Base-by-base conservation (phyloP, 2,113 vertebrate genomes). In the Psilopsiagon aymara region DNA sequence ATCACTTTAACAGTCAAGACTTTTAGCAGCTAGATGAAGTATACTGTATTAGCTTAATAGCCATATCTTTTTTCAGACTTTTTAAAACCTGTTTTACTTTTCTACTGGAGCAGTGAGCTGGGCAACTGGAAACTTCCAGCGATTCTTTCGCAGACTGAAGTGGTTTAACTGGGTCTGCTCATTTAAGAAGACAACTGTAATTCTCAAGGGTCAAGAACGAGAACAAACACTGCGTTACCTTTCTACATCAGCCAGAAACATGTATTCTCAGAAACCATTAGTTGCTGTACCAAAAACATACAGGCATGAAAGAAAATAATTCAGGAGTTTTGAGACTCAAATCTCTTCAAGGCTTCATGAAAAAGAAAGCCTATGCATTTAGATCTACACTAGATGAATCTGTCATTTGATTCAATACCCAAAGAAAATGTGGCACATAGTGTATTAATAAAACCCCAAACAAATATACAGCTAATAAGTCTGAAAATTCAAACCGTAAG, bases 401-500 rank as follows among this genome's bases (percentile, higher is more conserved):
- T 64, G 83, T 64, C 73, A 59, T 79, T 92, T 69, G 57, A 84
- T 76, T 88, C 94, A 89, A 89, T 59, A 95, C 46, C 92, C 53
- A 90, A 91, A 90, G 80, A 94, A 95, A 97, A 91, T 39, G 88
- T 62, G 49, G 69, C 27, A 31, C 90, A 5, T 10, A 88, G 69
- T 74, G 88, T 57, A 86, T 83, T 92, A 92, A 93, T 88, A 95
- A 88, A 97, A 96, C 69, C 2, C 66, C 86, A 93, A 95, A 96
- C 80, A 94, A 95, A 95, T 59, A 60, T 63, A 97, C 88, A 94
- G 93, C 55, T 93, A 95, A 68, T 94, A 97, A 91, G 74, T 86
- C 88, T 92, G 80, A 92, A 96, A 96, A 97, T 79, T 95, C 91
- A 95, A 95, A 96, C 77, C 88, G 84, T 93, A 95, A 92, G 88